Evolutionary conservation across 1,140 invertebrate genomes (phyloP).

Genomic region (Pseudomyrmex gracilis): DNA sequence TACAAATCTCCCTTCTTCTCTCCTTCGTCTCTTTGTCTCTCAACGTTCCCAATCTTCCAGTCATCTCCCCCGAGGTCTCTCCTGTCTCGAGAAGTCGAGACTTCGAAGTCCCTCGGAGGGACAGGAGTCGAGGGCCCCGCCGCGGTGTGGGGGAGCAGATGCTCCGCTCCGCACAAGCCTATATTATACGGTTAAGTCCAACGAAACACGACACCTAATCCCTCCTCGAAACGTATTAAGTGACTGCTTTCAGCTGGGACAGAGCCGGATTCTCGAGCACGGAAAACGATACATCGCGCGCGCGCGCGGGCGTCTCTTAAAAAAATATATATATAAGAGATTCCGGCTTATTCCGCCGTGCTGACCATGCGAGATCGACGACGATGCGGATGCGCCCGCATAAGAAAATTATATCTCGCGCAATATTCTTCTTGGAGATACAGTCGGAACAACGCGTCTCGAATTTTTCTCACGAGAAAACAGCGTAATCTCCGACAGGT

Average conservation of each 20-base stretch:
- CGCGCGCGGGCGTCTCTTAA: background rate
- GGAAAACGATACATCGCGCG: conserved; percentile 72
- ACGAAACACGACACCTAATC: conserved; percentile 82
- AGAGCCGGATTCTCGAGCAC: conserved; percentile 35
- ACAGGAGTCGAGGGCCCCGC: conserved; percentile 3
- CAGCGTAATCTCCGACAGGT: background rate
- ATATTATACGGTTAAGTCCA: conserved; percentile 76
- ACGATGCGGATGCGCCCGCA: conserved; percentile 22
- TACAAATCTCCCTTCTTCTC: background rate
- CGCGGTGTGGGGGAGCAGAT: conserved; percentile 52
- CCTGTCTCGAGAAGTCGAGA: conserved; percentile 51
- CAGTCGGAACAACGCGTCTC: background rate
- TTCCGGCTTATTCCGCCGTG: conserved; percentile 27
- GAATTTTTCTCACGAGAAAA: conserved; percentile 26
- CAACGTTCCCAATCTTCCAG: conserved; percentile 13
- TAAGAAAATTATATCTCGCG: background rate
- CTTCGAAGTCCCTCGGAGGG: conserved; percentile 8
- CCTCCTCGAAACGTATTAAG: conserved; percentile 81
- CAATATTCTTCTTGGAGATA: background rate
- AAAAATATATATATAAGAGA: conserved; percentile 35
- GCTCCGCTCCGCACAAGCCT: conserved; percentile 42
- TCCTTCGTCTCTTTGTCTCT: conserved; percentile 7
- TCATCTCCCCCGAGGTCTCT: conserved; percentile 43
- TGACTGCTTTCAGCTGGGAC: conserved; percentile 76
- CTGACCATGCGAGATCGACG: conserved; percentile 23